phyloP scores from a whole-genome alignment of 1,140 invertebrate genomes.

The Drosophila nannoptera region DNA sequence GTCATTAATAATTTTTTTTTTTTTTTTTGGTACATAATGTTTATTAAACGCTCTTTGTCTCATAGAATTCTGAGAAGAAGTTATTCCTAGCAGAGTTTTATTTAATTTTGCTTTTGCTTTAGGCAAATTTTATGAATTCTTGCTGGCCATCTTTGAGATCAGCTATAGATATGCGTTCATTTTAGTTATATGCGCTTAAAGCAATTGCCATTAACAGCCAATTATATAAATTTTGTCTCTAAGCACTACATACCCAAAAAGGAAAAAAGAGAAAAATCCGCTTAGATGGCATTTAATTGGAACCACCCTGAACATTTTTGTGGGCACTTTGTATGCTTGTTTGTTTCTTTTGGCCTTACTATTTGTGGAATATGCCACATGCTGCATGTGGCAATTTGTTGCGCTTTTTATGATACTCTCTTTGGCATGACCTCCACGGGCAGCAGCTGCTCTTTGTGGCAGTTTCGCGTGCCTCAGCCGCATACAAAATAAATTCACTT shows the following conservation, averaged over 20 bases:
- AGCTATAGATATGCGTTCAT: too few relatives aligned
- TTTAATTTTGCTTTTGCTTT: too few relatives aligned
- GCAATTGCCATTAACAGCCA: too few relatives aligned
- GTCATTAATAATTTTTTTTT: too few relatives aligned
- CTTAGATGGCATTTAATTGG: neutral
- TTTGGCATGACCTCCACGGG: neutral
- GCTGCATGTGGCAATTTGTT: slow-evolving; percentile 5
- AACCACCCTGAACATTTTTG: neutral
- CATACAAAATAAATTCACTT: slow-evolving; percentile 23
- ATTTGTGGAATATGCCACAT: slow-evolving; percentile 1
- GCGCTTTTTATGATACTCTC: slow-evolving; percentile 9
- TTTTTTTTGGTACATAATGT: neutral
- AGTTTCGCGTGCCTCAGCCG: neutral
- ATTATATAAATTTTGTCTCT: too few relatives aligned
- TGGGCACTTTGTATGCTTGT: neutral
- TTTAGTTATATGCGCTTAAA: too few relatives aligned
- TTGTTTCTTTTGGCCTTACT: neutral
- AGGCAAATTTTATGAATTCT: too few relatives aligned
- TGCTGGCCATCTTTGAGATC: too few relatives aligned
- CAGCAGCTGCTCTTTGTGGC: neutral
- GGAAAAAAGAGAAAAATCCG: too few relatives aligned
- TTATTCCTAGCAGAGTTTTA: too few relatives aligned
- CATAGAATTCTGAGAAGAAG: neutral
- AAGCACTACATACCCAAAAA: too few relatives aligned
- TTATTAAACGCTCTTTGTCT: neutral